These are phyloP conservation scores for Arrhopalites spinosus DNA, from an alignment of 2,888 invertebrate species.

Conservation along the genomic window DNA sequence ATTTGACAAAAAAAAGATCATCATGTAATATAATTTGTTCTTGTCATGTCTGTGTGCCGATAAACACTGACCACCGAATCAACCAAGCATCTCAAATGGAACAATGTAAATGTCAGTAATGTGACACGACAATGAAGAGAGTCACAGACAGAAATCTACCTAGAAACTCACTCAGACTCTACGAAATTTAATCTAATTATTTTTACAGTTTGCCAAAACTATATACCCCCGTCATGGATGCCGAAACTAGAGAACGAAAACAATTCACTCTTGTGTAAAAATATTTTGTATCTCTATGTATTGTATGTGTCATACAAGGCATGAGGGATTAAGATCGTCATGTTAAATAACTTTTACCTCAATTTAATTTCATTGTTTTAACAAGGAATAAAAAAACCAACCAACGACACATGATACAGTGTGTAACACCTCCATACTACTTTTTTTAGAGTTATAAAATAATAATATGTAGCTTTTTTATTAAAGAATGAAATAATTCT, in stretches of 20 bases:
- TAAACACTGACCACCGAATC: neutral
- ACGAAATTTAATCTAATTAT: slow-evolving; percentile 19
- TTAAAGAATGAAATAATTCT: too few relatives aligned
- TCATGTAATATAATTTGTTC: slow-evolving; percentile 2
- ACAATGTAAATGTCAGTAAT: slow-evolving; percentile 6
- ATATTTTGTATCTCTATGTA: too few relatives aligned
- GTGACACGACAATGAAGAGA: neutral
- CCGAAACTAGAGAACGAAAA: slow-evolving; percentile 22
- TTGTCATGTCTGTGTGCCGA: neutral
- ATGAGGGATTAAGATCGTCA: too few relatives aligned
- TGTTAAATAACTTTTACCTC: too few relatives aligned
- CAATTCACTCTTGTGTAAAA: neutral
- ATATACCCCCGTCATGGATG: slow-evolving; percentile 13
- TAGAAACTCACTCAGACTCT: slow-evolving; percentile 23
- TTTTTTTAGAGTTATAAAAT: too few relatives aligned
- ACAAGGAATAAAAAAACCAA: too few relatives aligned
- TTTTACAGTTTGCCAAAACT: slow-evolving; percentile 7
- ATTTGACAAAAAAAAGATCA: neutral
- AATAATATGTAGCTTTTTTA: too few relatives aligned
- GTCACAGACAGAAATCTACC: neutral
- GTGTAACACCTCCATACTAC: too few relatives aligned
- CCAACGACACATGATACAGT: too few relatives aligned
- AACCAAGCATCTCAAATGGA: neutral
- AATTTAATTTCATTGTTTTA: too few relatives aligned
- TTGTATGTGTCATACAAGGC: too few relatives aligned